Evolutionary conservation across 1,140 invertebrate species (phyloP), one percentile per base, ranked within the genome.

Genomic region (Sitophilus oryzae): DNA sequence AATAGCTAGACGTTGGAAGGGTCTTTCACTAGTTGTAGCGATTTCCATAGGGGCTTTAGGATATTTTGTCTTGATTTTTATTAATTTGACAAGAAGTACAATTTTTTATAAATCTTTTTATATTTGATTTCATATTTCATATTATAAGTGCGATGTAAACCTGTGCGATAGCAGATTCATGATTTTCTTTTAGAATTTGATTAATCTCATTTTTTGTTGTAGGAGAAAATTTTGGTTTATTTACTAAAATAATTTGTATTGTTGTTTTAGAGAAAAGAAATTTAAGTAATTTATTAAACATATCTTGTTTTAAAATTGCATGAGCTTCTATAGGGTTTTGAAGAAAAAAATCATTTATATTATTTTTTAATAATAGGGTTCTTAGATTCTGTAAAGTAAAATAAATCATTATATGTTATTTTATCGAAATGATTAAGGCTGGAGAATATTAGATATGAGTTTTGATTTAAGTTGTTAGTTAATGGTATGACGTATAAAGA

Each of bases 141-240:
- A 22, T 60, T 54, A 34, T 63, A 61, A 11, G 63, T 73, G 49
- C 47, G 38, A 21, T 44, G 16, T 30, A 63, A 53, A 10, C 66
- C 66, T 35, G 48, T 35, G 60, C 50, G 18, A 57, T 47, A 21
- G 63, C 63, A 62, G 22, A 65, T 1, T 69, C 57, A 45, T 73
- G 71, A 46, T 61, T 67, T 22, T 65, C 62, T 59, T 68, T 62
- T 14, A 72, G 30, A n/a, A 73, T 67, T 34, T 50, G 14, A 8
- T 62, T 59, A 15, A 69, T 67, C 46, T 70, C 65, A 25, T 67
- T 52, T 16, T 62, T 41, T 21, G 23, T 20, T 40, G 6, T 23
- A 3, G 45, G 43, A 20, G 10, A n/a, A n/a, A n/a, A n/a, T n/a
- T n/a, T n/a, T n/a, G n/a, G n/a, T n/a, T n/a, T n/a, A n/a, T n/a